Base-by-base conservation (phyloP, 2,113 vertebrate genomes). In the Gambusia holbrooki region DNA sequence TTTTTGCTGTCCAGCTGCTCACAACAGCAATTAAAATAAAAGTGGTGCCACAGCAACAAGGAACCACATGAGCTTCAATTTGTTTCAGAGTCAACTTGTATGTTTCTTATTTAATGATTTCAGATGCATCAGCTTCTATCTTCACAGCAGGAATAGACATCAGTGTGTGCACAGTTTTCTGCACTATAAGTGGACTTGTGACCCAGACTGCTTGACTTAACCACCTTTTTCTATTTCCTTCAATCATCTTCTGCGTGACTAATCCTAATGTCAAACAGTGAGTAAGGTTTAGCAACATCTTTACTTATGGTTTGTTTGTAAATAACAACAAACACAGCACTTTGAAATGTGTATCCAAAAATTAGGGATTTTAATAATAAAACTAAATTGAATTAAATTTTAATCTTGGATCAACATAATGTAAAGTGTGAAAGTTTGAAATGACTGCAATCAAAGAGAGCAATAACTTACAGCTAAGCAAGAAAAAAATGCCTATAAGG, bases 401-500 rank as follows among this genome's bases (percentile, higher is more conserved):
- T n/a, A n/a, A n/a, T 25, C 19, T 58, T 58, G 1, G 22, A 25
- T 25, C 25, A 8, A 10, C 51, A 58, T 48, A 19, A 19, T 48
- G 17, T 48, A 58, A 25, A 54, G 48, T 22, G 48, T 22, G 22
- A 54, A 54, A 58, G 51, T 58, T 58, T 58, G 19, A 58, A 8
- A 54, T 54, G 22, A 25, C 48, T 54, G 4, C 19, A 54, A 22
- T 25, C 48, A 15, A 54, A 54, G 48, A 54, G 0, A 25, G 25
- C 25, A 58, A 58, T 25, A 25, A n/a, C 51, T n/a, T 58, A 17
- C 45, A 58, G 8, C 22, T 58, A 25, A 25, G 28, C 62, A 63
- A 63, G 40, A 63, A 15, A 27, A 61, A 62, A 69, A 25, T 63
- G 61, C 62, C 62, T 51, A 61, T 42, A 42, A 69, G 48, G 32